A percentile compares a stretch with the other conserved stretches of the same genome.
Conservation (phyloP, 2,113 vertebrate species). For the Turnix velox region DNA sequence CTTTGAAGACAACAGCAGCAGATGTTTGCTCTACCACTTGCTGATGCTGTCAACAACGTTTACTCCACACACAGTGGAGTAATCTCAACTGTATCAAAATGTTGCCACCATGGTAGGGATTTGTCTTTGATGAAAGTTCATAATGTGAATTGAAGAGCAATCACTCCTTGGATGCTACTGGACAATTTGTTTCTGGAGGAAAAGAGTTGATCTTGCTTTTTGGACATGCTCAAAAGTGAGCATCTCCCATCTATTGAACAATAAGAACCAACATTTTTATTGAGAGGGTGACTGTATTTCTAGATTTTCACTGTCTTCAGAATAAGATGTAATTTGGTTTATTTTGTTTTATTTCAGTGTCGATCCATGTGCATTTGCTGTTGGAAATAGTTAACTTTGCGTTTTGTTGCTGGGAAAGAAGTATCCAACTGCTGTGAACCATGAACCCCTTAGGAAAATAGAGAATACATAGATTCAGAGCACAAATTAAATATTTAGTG, state of each 20-base stretch:
- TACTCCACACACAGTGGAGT: neutral
- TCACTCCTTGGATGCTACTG: neutral
- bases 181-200: neutral
- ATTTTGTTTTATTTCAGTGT: neutral
- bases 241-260: neutral
- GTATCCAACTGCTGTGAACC: neutral
- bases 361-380: neutral
- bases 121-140: neutral
- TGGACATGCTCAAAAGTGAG: neutral
- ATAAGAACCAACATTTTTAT: neutral
- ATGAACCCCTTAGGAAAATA: neutral
- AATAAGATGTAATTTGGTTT: neutral
- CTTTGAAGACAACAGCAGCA: neutral
- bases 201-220: neutral
- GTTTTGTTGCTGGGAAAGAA: neutral
- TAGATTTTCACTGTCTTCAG: neutral
- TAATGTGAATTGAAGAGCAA: neutral
- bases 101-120: neutral
- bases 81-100: neutral
- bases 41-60: neutral
- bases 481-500: slow-evolving; percentile 41
- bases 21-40: neutral
- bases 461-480: neutral
- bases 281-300: neutral
- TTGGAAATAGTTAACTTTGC: neutral